A percentile compares a stretch with the other conserved stretches of the same genome.
Evolutionary conservation across 2,888 invertebrate species (phyloP).

Genomic region (Ecdyonurus torrentis): DNA sequence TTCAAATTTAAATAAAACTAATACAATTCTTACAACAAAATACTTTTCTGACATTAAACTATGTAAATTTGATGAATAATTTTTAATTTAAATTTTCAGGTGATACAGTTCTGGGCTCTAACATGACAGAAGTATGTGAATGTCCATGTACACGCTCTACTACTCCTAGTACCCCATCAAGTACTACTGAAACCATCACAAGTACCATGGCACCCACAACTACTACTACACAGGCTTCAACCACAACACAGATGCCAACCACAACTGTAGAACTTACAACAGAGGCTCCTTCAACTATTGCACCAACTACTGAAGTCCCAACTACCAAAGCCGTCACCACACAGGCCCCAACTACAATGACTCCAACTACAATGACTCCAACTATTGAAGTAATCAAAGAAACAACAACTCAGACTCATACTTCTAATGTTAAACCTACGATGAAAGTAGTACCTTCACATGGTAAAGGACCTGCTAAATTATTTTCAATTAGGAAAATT

Average conservation of each 20-base stretch:
- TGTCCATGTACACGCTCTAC: slow-evolving; percentile 33
- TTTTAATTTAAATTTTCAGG: slow-evolving; percentile 9
- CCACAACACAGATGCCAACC: neutral
- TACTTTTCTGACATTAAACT: no score
- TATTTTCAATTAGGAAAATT: neutral
- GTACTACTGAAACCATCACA: slow-evolving; percentile 23
- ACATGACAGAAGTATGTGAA: slow-evolving; percentile 31
- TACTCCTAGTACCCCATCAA: slow-evolving; percentile 9
- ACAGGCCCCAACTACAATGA: neutral
- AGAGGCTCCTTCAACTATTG: neutral
- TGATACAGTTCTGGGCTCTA: slow-evolving; percentile 24
- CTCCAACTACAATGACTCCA: neutral
- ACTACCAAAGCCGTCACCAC: neutral
- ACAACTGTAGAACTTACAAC: neutral
- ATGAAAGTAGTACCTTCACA: neutral
- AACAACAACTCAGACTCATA: neutral
- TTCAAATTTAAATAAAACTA: no score
- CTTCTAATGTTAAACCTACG: neutral
- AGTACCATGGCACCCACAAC: neutral
- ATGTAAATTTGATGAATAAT: neutral
- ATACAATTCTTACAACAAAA: no score
- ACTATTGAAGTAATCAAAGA: neutral
- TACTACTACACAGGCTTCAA: neutral
- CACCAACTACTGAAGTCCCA: neutral
- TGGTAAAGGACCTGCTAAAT: neutral